Evolutionary conservation across 2,888 invertebrate species (phyloP).

Genomic region (Nemotelus pantherinus): DNA sequence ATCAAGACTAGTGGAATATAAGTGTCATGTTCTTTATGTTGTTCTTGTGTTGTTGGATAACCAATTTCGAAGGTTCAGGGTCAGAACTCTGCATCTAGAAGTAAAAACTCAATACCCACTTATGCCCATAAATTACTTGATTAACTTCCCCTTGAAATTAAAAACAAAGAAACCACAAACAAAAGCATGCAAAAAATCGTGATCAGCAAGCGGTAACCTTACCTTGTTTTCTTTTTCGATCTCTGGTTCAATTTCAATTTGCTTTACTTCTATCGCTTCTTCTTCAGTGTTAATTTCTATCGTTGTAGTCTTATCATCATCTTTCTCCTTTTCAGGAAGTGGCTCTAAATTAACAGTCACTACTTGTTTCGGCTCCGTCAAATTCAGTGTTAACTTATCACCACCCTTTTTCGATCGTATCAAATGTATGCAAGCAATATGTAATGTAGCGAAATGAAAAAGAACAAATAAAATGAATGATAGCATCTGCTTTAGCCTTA

Average conservation of each 20-base stretch:
- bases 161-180: too few relatives aligned
- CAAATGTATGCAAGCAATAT: constrained; percentile 40
- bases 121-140: too few relatives aligned
- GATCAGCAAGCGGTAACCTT: not conserved
- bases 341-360: constrained; percentile 42
- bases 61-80: too few relatives aligned
- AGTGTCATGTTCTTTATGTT: too few relatives aligned
- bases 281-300: constrained; percentile 14
- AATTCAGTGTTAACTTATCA: constrained; percentile 74
- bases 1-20: too few relatives aligned
- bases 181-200: too few relatives aligned
- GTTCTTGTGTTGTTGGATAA: too few relatives aligned
- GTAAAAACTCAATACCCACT: too few relatives aligned
- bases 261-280: not conserved
- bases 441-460: constrained; percentile 33
- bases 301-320: constrained; percentile 10
- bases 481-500: not conserved
- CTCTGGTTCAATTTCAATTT: constrained; percentile 10
- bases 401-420: constrained; percentile 68
- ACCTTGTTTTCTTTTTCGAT: constrained; percentile 46
- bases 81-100: too few relatives aligned
- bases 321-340: constrained; percentile 36
- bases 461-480: constrained; percentile 17
- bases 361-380: constrained; percentile 58
- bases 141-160: too few relatives aligned